phyloP scores from a whole-genome alignment of 2,888 invertebrate species.

The Nymphalis polychloros region DNA sequence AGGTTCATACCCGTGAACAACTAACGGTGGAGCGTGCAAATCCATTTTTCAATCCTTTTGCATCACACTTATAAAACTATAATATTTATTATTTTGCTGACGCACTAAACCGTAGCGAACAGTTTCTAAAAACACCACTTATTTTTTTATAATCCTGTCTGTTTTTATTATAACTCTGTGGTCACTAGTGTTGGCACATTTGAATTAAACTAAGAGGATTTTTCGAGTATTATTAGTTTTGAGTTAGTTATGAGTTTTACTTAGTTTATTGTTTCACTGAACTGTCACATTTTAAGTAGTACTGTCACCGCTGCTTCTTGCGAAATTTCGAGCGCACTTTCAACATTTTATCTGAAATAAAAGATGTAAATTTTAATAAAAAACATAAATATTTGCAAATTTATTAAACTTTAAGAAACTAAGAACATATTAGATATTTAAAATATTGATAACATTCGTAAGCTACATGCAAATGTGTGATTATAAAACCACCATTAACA shows the following conservation, averaged over 20 bases:
- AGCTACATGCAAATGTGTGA: no score
- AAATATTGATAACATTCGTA: no score
- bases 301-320: conserved; percentile 61
- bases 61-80: conserved; percentile 37
- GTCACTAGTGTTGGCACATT: conserved; percentile 40
- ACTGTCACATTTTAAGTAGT: conserved; percentile 55
- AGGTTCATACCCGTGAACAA: conserved; percentile 75
- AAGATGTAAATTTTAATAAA: conserved; percentile 23
- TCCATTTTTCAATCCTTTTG: conserved; percentile 55
- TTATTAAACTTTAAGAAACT: no score
- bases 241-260: conserved; percentile 42
- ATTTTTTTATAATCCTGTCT: conserved; percentile 33
- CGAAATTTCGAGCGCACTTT: conserved; percentile 61
- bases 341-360: conserved; percentile 66
- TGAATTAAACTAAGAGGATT: conserved; percentile 59
- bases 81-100: conserved; percentile 19
- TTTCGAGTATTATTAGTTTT: conserved; percentile 54
- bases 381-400: background rate
- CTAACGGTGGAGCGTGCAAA: conserved; percentile 72
- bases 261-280: conserved; percentile 38
- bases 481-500: no score
- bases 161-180: conserved; percentile 35
- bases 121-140: conserved; percentile 50
- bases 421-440: no score
- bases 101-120: conserved; percentile 47